phyloP scores from a whole-genome alignment of 2,797 vertebrate species.

The Telmatherina bonti region DNA sequence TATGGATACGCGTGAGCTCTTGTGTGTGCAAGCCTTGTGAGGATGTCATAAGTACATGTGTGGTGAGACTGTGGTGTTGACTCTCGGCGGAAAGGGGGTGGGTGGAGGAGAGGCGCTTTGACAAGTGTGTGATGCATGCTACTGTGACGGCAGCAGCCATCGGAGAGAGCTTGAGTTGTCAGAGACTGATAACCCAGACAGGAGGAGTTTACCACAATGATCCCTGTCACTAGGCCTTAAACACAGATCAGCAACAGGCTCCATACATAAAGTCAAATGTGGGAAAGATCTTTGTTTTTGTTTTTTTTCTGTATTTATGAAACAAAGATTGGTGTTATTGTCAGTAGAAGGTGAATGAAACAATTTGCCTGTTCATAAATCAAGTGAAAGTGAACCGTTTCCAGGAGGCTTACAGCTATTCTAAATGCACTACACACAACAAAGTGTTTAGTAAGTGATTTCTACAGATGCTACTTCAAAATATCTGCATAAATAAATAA shows the following conservation, averaged over 20 bases:
- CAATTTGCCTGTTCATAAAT: neutral
- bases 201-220: slow-evolving; percentile 55
- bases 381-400: slow-evolving; percentile 4
- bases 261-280: slow-evolving; percentile 14
- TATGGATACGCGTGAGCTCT: slow-evolving; percentile 44
- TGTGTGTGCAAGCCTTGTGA: slow-evolving; percentile 45
- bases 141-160: slow-evolving; percentile 76
- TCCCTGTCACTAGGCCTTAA: slow-evolving; percentile 50
- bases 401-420: slow-evolving; percentile 8
- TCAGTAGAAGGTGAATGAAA: slow-evolving; percentile 6
- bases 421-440: slow-evolving; percentile 3
- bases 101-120: slow-evolving; percentile 74
- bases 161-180: slow-evolving; percentile 68
- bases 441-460: neutral
- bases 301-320: slow-evolving; percentile 3
- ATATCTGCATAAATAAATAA: slow-evolving; percentile 32
- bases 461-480: slow-evolving; percentile 10
- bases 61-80: slow-evolving; percentile 71
- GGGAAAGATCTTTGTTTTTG: slow-evolving; percentile 13
- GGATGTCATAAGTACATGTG: slow-evolving; percentile 64
- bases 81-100: slow-evolving; percentile 71
- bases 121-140: slow-evolving; percentile 80
- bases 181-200: slow-evolving; percentile 69
- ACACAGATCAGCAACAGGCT: slow-evolving; percentile 37
- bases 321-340: too few relatives aligned